These are phyloP conservation scores for Rhodinocichla rosea DNA, from an alignment of 2,113 vertebrate genomes.

Conservation along the genomic window DNA sequence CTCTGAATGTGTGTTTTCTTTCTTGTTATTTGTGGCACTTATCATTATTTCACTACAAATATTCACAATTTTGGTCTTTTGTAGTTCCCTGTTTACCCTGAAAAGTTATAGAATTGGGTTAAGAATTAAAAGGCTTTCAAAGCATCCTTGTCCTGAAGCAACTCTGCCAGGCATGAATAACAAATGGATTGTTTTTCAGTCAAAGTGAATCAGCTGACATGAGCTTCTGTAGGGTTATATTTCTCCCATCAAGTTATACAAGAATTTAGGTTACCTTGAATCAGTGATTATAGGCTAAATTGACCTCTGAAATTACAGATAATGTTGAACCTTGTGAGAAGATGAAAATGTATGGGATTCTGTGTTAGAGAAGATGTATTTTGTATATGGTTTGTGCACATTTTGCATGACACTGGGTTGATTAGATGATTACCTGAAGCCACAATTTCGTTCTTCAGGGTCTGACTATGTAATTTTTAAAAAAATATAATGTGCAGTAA, in stretches of 20 bases:
- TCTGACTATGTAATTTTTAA: neutral
- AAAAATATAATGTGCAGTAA: neutral
- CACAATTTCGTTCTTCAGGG: neutral
- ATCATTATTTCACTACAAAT: neutral
- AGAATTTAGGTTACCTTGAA: neutral
- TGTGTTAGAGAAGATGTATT: neutral
- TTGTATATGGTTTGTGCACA: neutral
- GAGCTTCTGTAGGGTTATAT: neutral
- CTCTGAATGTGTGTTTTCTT: neutral
- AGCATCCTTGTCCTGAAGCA: constrained; percentile 27
- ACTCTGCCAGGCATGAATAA: constrained; percentile 26
- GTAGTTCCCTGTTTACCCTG: neutral
- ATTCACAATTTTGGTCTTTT: neutral
- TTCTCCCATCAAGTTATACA: neutral
- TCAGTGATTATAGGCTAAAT: neutral
- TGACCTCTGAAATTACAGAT: neutral
- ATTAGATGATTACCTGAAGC: neutral
- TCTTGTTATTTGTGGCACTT: neutral
- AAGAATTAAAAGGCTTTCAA: constrained; percentile 28
- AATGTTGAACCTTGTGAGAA: neutral
- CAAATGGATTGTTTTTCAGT: constrained; percentile 25
- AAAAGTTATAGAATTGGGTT: neutral
- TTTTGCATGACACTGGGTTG: neutral
- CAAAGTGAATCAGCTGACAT: neutral
- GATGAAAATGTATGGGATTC: neutral